Base-by-base conservation (phyloP, 2,888 invertebrate genomes). In the Phaonia tiefii region DNA sequence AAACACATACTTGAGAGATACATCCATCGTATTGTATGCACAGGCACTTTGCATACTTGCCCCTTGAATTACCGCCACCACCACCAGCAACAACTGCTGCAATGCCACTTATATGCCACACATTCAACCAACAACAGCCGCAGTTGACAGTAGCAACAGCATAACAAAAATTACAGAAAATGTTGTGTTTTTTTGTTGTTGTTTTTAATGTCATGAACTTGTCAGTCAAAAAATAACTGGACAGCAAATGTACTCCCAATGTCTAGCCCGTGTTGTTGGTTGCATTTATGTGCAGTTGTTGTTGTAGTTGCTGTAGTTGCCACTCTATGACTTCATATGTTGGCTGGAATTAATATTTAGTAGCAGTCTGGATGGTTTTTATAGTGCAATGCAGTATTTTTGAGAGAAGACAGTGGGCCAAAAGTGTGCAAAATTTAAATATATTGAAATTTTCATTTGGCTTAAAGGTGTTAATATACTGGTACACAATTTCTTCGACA, bases 201-300 rank as follows among this genome's bases (percentile, higher is more conserved):
- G n/a, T 69, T 84, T 81, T 81, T 83, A 80, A 83, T 84, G 84
- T 84, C 84, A 83, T 84, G 83, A 84, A 84, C 84, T 84, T 84
- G 84, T 84, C 84, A 78, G 81, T 83, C 83, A 83, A 77, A 83
- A 65, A 72, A 65, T 46, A 44, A 54, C 49, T 66, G 72, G 60
- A 49, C 67, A 60, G 63, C 15, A 39, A 44, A 51, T 66, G 26
- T 46, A 42, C 39, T 71, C 25, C 13, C 2, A n/a, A 39, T 17
- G 17, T 13, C 5, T n/a, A 15, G 37, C 37, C 49, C 22, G 25
- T 66, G 58, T 44, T 25, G 15, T 11, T 65, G 31, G 10, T 20
- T 31, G 25, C 11, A 13, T 20, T 42, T 10, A 4, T 26, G 3
- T 31, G 26, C 11, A 17, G 26, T 26, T 49, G 22, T 11, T 1